Evolutionary conservation across 2,113 vertebrate species (phyloP), one percentile per base, ranked within the genome.

Genomic region (Hemicordylus capensis): DNA sequence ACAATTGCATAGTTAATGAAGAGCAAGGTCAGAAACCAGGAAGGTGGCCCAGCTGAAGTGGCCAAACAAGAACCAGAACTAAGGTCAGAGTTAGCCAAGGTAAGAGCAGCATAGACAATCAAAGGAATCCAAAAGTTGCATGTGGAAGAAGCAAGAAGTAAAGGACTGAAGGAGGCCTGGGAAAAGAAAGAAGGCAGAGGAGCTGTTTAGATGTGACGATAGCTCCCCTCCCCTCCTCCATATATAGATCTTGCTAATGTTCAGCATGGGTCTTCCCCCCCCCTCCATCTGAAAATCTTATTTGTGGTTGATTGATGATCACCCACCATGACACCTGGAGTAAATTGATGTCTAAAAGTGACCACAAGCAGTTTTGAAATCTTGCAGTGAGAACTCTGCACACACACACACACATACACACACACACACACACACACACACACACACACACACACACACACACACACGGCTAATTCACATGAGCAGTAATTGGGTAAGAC

Each of bases 301-400:
- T 76, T 39, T 59, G 34, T 42, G 37, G 37, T 42, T 61, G 11
- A 28, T 14, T 39, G 34, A 37, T 77, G n/a, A 20, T 26, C 77
- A 46, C 42, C 9, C 20, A 46, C 74, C 51, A 76, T 37, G 4
- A 48, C 77, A 79, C 42, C 28, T 26, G 46, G 46, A 67, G 34
- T 7, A 34, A 24, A 6, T n/a, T 48, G 11, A 79, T 39, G 26
- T 44, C 76, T 31, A 14, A 54, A 61, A 26, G 37, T 7, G 26
- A 42, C 39, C 26, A 42, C 39, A 20, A 67, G 19, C 2, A 0
- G 4, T 1, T 90, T 78, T 84, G 85, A 91, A 84, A 77, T 4
- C 39, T 17, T n/a, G 1, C 74, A 51, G 80, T 85, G 89, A 92
- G 44, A 93, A 92, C 92, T n/a, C n/a, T n/a, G n/a, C n/a, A n/a